phyloP scores from a whole-genome alignment of 2,888 invertebrate genomes.

The Ryuthela nishihirai region DNA sequence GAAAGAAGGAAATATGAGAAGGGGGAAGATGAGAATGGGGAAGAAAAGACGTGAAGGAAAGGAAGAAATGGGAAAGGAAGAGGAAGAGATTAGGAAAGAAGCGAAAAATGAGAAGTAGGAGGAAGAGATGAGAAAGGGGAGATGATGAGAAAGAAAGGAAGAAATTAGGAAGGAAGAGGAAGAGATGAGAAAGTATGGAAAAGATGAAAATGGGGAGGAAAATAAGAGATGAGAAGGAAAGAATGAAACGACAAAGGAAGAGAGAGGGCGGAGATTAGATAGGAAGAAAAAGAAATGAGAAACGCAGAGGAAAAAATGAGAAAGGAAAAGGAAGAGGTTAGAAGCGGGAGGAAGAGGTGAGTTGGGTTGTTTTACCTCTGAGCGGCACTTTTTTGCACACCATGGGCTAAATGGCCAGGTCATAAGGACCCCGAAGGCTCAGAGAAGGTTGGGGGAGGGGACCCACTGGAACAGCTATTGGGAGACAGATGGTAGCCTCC shows the following conservation, averaged over 20 bases:
- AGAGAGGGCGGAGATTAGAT: not conserved
- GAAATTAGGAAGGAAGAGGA: not conserved
- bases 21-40: not conserved
- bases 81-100: not conserved
- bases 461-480: too few species aligned
- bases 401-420: too few species aligned
- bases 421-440: too few species aligned
- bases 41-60: not conserved
- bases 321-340: not conserved
- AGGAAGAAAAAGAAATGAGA: not conserved
- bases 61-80: not conserved
- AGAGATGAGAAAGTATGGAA: not conserved
- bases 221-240: not conserved
- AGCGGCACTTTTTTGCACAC: too few species aligned
- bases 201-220: not conserved
- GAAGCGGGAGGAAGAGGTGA: too few species aligned
- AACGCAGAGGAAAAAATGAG: slow-evolving; percentile 2
- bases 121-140: not conserved
- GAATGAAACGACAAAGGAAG: not conserved
- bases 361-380: too few species aligned
- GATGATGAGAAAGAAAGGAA: not conserved
- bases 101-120: not conserved
- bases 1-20: not conserved
- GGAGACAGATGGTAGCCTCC: too few species aligned
- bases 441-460: too few species aligned